These are phyloP conservation scores for Aplochiton taeniatus DNA, from an alignment of 2,797 vertebrate species.

Conservation along the genomic window DNA sequence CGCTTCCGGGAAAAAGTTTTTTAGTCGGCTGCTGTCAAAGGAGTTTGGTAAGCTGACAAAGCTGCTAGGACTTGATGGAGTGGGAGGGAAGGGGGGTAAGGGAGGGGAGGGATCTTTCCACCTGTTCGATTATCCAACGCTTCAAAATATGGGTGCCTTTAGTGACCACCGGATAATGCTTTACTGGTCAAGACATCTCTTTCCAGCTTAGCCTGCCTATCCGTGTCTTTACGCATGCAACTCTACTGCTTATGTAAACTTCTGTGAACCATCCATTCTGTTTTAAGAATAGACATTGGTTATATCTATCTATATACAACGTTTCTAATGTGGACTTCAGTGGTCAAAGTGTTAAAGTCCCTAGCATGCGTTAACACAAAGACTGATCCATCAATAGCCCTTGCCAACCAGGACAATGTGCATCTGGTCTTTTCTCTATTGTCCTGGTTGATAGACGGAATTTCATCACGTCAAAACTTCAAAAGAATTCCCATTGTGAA, in stretches of 20 bases:
- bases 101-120: slow-evolving; percentile 65
- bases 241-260: no score
- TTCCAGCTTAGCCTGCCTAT: slow-evolving; percentile 17
- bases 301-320: no score
- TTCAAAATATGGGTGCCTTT: slow-evolving; percentile 49
- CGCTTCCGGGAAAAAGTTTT: slow-evolving; percentile 52
- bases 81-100: slow-evolving; percentile 36
- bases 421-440: slow-evolving; percentile 75
- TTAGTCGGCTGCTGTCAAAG: slow-evolving; percentile 48
- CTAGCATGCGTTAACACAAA: slow-evolving; percentile 66
- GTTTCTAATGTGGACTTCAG: slow-evolving; percentile 5
- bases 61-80: slow-evolving; percentile 41
- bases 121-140: slow-evolving; percentile 63
- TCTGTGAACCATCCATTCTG: no score
- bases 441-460: slow-evolving; percentile 62
- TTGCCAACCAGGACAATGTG: slow-evolving; percentile 64
- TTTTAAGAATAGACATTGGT: no score
- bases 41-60: slow-evolving; percentile 66
- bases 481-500: slow-evolving; percentile 27
- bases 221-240: slow-evolving; percentile 1
- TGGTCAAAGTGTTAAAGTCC: slow-evolving; percentile 62
- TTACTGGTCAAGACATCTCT: slow-evolving; percentile 27
- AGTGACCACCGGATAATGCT: slow-evolving; percentile 35
- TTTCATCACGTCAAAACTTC: slow-evolving; percentile 63
- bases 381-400: slow-evolving; percentile 70